These are phyloP conservation scores for Jaculus jaculus DNA, from an alignment of 2,113 vertebrate genomes.

Conservation along the genomic window DNA sequence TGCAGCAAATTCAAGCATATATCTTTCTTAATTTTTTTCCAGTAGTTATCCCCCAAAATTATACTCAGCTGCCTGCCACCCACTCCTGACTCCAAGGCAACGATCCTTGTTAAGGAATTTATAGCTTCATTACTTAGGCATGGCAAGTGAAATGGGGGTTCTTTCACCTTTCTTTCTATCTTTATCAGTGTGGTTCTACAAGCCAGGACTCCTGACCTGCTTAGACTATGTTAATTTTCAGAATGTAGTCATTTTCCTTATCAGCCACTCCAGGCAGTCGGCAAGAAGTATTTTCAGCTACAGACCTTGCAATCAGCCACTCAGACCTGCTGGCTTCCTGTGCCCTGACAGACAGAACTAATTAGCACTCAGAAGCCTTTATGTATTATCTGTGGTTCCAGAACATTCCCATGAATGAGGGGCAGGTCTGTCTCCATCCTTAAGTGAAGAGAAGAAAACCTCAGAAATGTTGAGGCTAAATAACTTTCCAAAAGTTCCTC, in stretches of 20 bases:
- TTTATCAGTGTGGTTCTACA: conserved; percentile 57
- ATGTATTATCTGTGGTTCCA: conserved; percentile 75
- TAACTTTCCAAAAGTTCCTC: conserved; percentile 63
- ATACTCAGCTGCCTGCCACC: conserved; percentile 14
- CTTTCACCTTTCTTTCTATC: conserved; percentile 50
- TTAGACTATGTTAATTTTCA: conserved; percentile 78
- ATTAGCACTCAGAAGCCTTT: conserved; percentile 74
- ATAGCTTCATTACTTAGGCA: conserved; percentile 55
- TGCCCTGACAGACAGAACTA: conserved; percentile 74
- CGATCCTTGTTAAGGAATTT: conserved; percentile 50
- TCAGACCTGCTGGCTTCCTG: conserved; percentile 72
- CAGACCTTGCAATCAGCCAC: conserved; percentile 73
- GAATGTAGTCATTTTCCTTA: conserved; percentile 75
- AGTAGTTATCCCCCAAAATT: not conserved
- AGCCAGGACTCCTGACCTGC: conserved; percentile 62
- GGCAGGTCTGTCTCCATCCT: conserved; percentile 44
- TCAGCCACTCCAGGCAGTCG: conserved; percentile 76
- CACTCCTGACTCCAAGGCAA: conserved; percentile 43
- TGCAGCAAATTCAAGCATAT: not conserved
- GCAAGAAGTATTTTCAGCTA: conserved; percentile 77
- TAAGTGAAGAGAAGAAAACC: conserved; percentile 56
- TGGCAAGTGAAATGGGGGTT: not conserved
- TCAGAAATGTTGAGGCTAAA: conserved; percentile 68
- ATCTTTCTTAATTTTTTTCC: conserved; percentile 1
- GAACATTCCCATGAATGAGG: conserved; percentile 70